A percentile compares a stretch with the other conserved stretches of the same genome.
phyloP scores from a whole-genome alignment of 1,140 invertebrate genomes.

The Probaryconus sp. region DNA sequence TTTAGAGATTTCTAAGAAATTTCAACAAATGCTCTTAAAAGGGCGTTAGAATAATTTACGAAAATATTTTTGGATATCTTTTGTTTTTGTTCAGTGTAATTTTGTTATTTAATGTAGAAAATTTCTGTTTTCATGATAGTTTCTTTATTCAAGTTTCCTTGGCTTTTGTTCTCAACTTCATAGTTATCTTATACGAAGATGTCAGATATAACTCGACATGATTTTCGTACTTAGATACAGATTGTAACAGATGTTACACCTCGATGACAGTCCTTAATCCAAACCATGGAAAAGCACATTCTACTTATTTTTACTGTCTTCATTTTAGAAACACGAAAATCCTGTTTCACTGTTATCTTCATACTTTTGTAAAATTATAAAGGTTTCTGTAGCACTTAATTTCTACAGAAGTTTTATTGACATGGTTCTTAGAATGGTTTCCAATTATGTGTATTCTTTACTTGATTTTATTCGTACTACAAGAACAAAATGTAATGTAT shows the following conservation, averaged over 20 bases:
- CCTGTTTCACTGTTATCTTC: neutral
- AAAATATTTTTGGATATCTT: too few species aligned
- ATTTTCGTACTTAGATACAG: constrained; percentile 30
- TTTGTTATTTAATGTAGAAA: constrained; percentile 1
- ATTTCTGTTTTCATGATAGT: constrained; percentile 4
- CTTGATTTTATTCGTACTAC: too few species aligned
- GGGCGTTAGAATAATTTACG: too few species aligned
- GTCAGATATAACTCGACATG: constrained; percentile 32
- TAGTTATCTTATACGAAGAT: constrained; percentile 11
- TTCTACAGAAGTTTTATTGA: too few species aligned
- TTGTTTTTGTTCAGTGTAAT: neutral
- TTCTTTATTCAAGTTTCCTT: constrained; percentile 16
- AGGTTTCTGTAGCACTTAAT: too few species aligned
- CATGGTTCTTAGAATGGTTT: too few species aligned
- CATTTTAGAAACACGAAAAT: constrained; percentile 24
- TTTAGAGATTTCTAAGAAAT: too few species aligned
- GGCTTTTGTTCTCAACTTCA: constrained; percentile 12
- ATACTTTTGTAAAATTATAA: neutral
- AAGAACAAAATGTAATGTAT: too few species aligned
- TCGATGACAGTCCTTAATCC: constrained; percentile 13
- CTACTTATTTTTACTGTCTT: constrained; percentile 6
- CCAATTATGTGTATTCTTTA: too few species aligned
- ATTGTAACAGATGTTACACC: constrained; percentile 14
- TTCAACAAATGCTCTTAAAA: too few species aligned
- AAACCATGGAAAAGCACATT: constrained; percentile 3